A percentile compares a stretch with the other conserved stretches of the same genome.
Evolutionary conservation across 2,113 vertebrate species (phyloP).

Genomic region (Camelus bactrianus): DNA sequence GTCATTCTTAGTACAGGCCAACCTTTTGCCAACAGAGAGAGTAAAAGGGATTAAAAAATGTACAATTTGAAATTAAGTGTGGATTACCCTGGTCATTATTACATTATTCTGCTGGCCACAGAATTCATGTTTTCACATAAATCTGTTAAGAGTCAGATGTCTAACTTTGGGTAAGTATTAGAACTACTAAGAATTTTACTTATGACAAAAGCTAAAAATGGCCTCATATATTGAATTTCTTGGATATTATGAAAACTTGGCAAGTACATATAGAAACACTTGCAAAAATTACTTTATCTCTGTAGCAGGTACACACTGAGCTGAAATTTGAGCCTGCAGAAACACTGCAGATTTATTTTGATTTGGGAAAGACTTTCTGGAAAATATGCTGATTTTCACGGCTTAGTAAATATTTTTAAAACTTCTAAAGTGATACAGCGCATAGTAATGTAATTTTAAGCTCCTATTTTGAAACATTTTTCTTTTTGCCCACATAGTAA

Average conservation of each 20-base stretch:
- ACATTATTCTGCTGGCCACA: background rate
- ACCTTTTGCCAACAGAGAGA: background rate
- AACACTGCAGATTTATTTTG: background rate
- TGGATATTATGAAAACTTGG: background rate
- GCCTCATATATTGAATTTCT: background rate
- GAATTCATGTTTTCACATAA: background rate
- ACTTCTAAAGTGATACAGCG: background rate
- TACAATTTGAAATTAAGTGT: background rate
- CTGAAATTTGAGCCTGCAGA: background rate
- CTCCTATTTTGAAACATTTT: background rate
- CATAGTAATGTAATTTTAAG: background rate
- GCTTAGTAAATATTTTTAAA: background rate
- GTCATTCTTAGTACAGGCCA: background rate
- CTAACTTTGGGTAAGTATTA: background rate
- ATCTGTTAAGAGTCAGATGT: background rate
- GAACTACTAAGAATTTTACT: background rate
- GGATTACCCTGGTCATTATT: background rate
- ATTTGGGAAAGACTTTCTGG: background rate
- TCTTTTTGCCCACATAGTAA: background rate
- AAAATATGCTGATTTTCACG: background rate
- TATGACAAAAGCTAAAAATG: background rate
- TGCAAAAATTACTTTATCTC: background rate
- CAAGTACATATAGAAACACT: background rate
- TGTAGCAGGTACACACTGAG: background rate
- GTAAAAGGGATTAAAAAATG: background rate